Conservation (phyloP, 2,113 vertebrate species). For the Rhinolophus sinicus region DNA sequence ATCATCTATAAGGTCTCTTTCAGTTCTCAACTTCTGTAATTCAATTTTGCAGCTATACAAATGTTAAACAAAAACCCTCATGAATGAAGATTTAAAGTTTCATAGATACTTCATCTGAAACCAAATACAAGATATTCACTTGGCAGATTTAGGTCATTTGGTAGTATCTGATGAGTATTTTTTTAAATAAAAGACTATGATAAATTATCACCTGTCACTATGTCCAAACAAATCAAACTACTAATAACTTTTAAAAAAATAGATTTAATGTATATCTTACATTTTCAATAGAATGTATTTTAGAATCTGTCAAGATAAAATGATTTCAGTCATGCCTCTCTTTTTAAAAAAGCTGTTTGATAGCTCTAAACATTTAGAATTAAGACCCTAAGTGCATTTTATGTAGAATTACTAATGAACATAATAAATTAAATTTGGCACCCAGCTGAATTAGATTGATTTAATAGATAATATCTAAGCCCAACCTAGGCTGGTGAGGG, state of each 20-base stretch:
- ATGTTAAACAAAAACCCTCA: neutral
- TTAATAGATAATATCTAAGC: neutral
- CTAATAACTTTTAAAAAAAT: neutral
- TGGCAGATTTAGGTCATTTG: constrained; percentile 7
- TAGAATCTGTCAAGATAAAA: neutral
- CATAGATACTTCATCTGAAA: neutral
- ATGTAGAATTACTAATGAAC: neutral
- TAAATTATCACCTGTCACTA: constrained; percentile 25
- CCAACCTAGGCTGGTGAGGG: neutral
- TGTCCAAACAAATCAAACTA: constrained; percentile 24
- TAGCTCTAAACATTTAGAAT: constrained; percentile 48
- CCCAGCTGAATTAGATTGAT: neutral
- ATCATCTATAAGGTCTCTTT: neutral
- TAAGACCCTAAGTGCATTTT: neutral
- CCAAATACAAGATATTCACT: neutral
- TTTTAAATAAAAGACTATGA: neutral
- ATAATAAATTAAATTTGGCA: constrained; percentile 14
- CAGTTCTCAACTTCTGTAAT: neutral
- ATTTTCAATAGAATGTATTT: constrained; percentile 4
- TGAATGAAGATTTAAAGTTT: neutral
- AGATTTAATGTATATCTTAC: neutral
- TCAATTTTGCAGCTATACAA: neutral
- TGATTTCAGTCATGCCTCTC: neutral
- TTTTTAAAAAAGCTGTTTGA: neutral
- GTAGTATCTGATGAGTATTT: neutral